Conservation (phyloP, 2,797 vertebrate species). For the Alfaro cultratus region DNA sequence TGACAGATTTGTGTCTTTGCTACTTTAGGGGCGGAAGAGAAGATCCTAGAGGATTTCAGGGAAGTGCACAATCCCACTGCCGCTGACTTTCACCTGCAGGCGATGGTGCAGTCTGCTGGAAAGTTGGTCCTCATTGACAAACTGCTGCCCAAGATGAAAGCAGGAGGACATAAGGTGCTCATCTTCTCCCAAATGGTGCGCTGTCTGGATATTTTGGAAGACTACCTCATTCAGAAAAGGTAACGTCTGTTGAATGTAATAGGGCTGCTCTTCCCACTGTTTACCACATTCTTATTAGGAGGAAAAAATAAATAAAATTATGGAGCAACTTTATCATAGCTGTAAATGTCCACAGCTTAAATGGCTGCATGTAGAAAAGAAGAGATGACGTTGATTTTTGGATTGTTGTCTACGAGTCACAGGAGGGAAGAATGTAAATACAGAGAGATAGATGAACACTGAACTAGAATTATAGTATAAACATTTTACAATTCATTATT, state of each 20-base stretch:
- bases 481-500: not conserved
- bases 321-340: not conserved
- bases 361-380: not conserved
- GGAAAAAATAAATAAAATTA: not conserved
- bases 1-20: slow-evolving; percentile 26
- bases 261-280: slow-evolving; percentile 1
- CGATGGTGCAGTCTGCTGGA: slow-evolving; percentile 98
- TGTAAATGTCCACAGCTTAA: not conserved
- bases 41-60: slow-evolving; percentile 97
- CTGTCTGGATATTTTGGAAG: slow-evolving; percentile 98
- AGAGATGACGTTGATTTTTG: not conserved
- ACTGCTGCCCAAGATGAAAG: slow-evolving; percentile 99
- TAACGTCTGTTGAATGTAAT: slow-evolving; percentile 49
- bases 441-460: not conserved
- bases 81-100: slow-evolving; percentile 95
- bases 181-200: slow-evolving; percentile 99
- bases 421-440: not conserved
- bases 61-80: slow-evolving; percentile 90
- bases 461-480: not conserved
- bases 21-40: slow-evolving; percentile 93
- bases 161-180: slow-evolving; percentile 97
- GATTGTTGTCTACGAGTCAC: not conserved
- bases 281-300: not conserved
- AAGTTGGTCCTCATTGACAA: slow-evolving; percentile 99
- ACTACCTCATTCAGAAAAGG: slow-evolving; percentile 99